Percentiles rank a stretch among this genome's conserved stretches.
Evolutionary conservation across 2,113 vertebrate species (phyloP).

Genomic region (Climacteris rufus): DNA sequence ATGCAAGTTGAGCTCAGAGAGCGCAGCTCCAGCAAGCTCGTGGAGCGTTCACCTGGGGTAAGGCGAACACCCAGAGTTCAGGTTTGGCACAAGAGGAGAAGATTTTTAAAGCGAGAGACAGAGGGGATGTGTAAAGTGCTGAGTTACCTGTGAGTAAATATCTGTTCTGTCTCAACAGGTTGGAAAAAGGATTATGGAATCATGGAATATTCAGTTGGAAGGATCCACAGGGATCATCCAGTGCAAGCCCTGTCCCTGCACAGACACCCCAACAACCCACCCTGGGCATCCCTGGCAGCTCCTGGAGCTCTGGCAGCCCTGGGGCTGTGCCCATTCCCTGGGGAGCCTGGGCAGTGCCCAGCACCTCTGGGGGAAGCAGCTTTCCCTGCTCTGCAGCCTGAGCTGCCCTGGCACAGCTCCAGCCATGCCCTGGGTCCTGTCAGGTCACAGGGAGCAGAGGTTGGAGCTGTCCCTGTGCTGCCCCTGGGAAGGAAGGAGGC

Average conservation of each 20-base stretch:
- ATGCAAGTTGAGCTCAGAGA: background rate
- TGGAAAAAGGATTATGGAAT: background rate
- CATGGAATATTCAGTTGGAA: background rate
- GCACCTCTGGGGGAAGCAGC: background rate
- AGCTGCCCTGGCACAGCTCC: background rate
- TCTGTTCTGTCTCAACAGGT: background rate
- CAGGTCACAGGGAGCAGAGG: background rate
- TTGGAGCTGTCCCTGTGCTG: background rate
- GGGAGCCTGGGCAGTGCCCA: background rate
- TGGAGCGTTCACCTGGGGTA: accelerated
- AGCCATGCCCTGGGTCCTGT: background rate
- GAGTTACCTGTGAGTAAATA: background rate
- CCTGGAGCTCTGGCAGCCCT: background rate
- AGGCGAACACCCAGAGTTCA: background rate
- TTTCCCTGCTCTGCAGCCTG: background rate
- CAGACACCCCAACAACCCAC: background rate
- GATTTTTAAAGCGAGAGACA: background rate
- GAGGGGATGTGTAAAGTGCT: background rate
- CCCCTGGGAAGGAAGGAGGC: background rate
- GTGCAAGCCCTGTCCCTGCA: background rate
- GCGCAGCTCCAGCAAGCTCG: background rate
- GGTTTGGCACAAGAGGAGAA: background rate
- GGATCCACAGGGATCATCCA: background rate
- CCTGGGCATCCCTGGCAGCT: background rate
- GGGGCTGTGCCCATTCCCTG: background rate